Evolutionary conservation across 2,113 vertebrate genomes (phyloP), one percentile per base, ranked within the genome.

Genomic region (Heliornis fulica): DNA sequence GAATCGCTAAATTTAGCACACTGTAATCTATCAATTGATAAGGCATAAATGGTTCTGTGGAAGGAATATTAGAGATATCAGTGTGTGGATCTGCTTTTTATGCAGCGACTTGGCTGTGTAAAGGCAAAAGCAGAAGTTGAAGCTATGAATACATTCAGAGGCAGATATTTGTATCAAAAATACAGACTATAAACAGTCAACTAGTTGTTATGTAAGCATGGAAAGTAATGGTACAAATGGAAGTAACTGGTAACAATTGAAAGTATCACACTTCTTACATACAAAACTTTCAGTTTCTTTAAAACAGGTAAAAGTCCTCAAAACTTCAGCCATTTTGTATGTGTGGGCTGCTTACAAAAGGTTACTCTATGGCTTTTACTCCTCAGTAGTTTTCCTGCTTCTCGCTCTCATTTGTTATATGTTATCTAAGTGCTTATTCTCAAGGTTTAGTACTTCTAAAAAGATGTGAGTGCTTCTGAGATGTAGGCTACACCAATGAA

Each of bases 161-260:
- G 9, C 19, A 21, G 13, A 13, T 34, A 53, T 3, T 66, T 70
- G 1, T 46, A 64, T 16, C 7, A 69, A 88, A 83, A 70, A 61
- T 18, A 14, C 3, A 3, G 10, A 0, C 5, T 13, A 50, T 4
- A 65, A 76, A 40, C 6, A 20, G 60, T 10, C 18, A 64, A 18
- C 6, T 54, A 17, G 7, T 16, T 66, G 9, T 46, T 45, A 32
- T 13, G 77, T 21, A 51, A 13, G 26, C 86, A 13, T 59, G 12
- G 23, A n/a, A 88, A 56, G 40, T 69, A 76, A 36, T 5, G 1
- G 3, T 56, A 10, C 5, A 3, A 13, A 26, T 28, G 46, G 43
- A 59, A 81, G 5, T 50, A 77, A 70, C 13, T 50, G 18, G 11
- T 38, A 61, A 38, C 38, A 23, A 15, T 60, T 51, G 3, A 18